phyloP scores from a whole-genome alignment of 2,888 invertebrate species.

The Torymus tubicola region DNA sequence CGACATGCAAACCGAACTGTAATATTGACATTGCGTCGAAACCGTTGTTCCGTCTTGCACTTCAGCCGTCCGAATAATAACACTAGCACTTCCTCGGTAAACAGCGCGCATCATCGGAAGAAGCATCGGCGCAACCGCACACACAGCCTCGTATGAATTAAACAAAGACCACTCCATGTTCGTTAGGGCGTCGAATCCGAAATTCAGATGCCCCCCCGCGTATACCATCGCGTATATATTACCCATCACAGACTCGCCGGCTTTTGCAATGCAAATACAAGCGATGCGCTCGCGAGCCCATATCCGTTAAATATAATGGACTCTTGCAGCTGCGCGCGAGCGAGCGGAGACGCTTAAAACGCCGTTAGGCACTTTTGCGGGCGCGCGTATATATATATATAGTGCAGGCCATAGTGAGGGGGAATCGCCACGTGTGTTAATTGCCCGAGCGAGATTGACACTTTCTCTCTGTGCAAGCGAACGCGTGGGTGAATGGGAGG shows the following conservation, averaged over 20 bases:
- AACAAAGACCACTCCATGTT: constrained; percentile 39
- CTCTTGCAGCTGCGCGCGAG: background rate
- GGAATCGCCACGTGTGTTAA: too few species aligned
- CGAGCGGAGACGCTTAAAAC: constrained; percentile 27
- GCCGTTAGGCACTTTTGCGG: constrained; percentile 11
- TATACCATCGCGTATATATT: background rate
- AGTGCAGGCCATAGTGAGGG: too few species aligned
- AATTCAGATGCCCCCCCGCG: constrained; percentile 60
- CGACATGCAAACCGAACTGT: too few species aligned
- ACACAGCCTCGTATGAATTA: constrained; percentile 39
- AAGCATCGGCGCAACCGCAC: background rate
- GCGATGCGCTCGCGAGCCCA: constrained; percentile 22
- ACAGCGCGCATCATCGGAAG: constrained; percentile 11
- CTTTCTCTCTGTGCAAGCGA: background rate
- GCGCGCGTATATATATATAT: too few species aligned
- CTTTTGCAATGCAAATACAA: constrained; percentile 71
- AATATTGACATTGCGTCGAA: too few species aligned
- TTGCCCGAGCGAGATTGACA: background rate
- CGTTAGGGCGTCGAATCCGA: constrained; percentile 54
- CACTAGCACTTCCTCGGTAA: constrained; percentile 6
- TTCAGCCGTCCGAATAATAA: constrained; percentile 38
- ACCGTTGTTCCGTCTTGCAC: background rate
- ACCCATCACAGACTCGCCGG: constrained; percentile 47
- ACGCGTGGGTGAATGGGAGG: background rate
- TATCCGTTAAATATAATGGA: constrained; percentile 41